Conservation (phyloP, 2,888 invertebrate species). For the Drosophila helvetica region DNA sequence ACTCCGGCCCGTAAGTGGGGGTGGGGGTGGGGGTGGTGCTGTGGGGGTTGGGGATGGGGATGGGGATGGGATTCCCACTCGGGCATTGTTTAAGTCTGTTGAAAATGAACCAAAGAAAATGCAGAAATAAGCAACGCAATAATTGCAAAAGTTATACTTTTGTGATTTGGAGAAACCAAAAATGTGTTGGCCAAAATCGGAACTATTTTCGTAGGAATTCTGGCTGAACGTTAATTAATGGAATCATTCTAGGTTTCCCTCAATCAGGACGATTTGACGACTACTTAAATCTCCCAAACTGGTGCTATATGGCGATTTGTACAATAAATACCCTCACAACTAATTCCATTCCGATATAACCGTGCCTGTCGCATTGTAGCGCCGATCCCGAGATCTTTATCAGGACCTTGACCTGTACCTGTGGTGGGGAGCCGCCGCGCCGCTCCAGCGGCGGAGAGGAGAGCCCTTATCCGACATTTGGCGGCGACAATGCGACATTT, state of each 20-base stretch:
- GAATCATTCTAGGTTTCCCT: too few relatives aligned
- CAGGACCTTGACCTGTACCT: constrained; percentile 21
- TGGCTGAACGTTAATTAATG: too few relatives aligned
- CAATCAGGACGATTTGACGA: too few relatives aligned
- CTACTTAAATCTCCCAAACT: too few relatives aligned
- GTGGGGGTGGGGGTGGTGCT: too few relatives aligned
- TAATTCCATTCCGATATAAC: not conserved
- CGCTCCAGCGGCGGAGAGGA: not conserved
- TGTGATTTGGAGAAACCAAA: too few relatives aligned
- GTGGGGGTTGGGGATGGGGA: too few relatives aligned
- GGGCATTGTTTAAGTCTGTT: not conserved
- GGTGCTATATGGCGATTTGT: too few relatives aligned
- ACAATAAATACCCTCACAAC: not conserved
- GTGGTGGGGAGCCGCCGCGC: not conserved
- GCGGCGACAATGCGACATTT: constrained; percentile 38
- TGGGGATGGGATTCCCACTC: not conserved
- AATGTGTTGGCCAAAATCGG: too few relatives aligned
- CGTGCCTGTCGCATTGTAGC: not conserved
- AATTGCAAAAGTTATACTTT: too few relatives aligned
- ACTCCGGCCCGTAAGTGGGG: not conserved
- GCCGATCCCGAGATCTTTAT: constrained; percentile 19
- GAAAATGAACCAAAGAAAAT: not conserved
- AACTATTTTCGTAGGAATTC: too few relatives aligned
- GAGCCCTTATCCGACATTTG: constrained; percentile 37
- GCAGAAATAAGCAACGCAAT: too few relatives aligned